These are phyloP conservation scores for Bombylius major DNA, from an alignment of 2,888 invertebrate genomes.

Conservation along the genomic window DNA sequence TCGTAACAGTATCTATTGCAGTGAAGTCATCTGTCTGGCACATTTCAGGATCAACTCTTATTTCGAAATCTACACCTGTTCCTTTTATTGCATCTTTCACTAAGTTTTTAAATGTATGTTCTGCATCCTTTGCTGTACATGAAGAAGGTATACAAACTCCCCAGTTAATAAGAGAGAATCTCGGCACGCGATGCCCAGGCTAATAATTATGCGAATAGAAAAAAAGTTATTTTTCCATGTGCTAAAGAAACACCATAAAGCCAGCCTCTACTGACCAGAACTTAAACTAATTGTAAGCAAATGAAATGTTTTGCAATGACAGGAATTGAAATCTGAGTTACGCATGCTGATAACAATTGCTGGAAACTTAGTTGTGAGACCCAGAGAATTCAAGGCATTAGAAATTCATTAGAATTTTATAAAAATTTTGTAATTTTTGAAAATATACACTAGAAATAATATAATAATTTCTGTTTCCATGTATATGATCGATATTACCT, in stretches of 20 bases:
- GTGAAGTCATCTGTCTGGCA: conserved; percentile 40
- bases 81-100: conserved; percentile 39
- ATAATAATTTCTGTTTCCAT: too few relatives aligned
- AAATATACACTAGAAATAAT: neutral
- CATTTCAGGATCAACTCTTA: conserved; percentile 48
- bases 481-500: too few relatives aligned
- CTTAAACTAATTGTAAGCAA: too few relatives aligned
- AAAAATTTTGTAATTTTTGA: too few relatives aligned
- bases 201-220: conserved; percentile 26
- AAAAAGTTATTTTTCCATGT: neutral
- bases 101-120: conserved; percentile 40
- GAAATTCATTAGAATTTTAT: too few relatives aligned
- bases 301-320: too few relatives aligned
- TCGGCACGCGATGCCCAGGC: conserved; percentile 58
- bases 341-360: too few relatives aligned
- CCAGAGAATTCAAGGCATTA: too few relatives aligned
- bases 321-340: too few relatives aligned
- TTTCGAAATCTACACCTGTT: conserved; percentile 44
- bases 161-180: conserved; percentile 54
- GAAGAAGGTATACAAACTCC: conserved; percentile 52
- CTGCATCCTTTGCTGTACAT: conserved; percentile 46
- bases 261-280: too few relatives aligned
- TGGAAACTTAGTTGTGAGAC: too few relatives aligned
- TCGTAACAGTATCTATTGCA: conserved; percentile 37
- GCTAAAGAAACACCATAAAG: neutral